A percentile compares a stretch with the other conserved stretches of the same genome.
Evolutionary conservation across 2,797 vertebrate species (phyloP).

Genomic region (Anableps anableps): DNA sequence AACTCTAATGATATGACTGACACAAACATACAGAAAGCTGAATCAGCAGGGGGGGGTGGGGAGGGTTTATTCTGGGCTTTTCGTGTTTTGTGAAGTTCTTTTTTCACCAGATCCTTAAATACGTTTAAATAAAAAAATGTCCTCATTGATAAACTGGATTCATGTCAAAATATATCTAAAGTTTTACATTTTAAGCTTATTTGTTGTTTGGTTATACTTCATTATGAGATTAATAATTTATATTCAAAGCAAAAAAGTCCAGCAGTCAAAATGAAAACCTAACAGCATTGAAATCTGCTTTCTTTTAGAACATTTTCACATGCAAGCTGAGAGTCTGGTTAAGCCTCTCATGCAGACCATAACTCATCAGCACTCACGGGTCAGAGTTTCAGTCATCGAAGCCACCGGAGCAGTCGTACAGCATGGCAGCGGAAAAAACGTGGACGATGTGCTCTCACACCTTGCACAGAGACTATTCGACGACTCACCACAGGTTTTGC

Average conservation of each 20-base stretch:
- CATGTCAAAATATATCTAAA: not conserved
- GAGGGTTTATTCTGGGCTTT: not conserved
- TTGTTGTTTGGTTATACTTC: not conserved
- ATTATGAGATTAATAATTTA: not conserved
- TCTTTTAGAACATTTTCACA: constrained; percentile 90
- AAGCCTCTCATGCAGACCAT: constrained; percentile 92
- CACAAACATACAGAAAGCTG: not conserved
- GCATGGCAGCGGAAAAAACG: constrained; percentile 85
- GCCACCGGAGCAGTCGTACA: constrained; percentile 90
- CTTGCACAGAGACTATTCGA: constrained; percentile 95
- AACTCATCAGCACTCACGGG: constrained; percentile 92
- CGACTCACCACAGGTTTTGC: constrained; percentile 89
- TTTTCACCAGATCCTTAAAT: not conserved
- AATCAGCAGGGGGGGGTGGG: too few species aligned
- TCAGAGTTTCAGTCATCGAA: constrained; percentile 89
- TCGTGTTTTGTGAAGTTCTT: not conserved
- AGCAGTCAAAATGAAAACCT: not conserved
- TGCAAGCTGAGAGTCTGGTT: constrained; percentile 92
- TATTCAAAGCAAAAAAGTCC: not conserved
- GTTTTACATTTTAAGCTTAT: not conserved
- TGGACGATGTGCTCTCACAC: constrained; percentile 93
- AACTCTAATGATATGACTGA: not conserved
- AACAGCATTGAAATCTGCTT: not conserved
- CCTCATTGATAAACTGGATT: not conserved
- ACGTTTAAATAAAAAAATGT: not conserved